Evolutionary conservation across 1,140 invertebrate species (phyloP), one percentile per base, ranked within the genome.

Genomic region (Orius insidiosus): DNA sequence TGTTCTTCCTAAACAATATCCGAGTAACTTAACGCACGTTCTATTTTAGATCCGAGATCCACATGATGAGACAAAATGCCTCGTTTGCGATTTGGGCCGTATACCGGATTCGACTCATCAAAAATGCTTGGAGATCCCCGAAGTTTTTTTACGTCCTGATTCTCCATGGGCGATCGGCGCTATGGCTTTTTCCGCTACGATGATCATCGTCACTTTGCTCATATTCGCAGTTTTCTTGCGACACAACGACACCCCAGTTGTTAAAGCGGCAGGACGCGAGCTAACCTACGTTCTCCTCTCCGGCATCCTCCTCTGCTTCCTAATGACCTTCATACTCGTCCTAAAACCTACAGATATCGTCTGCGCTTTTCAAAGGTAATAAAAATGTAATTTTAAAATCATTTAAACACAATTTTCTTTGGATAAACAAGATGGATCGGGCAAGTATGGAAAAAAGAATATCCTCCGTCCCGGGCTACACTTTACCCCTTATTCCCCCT

Each of bases 161-260:
- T 78, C 81, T 56, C 76, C 80, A 18, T 88, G 85, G 77, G 88
- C 87, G 1, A 87, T 94, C 43, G 85, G 83, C 0, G 88, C 88
- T 1, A 89, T 84, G 80, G 70, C 75, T 9, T 77, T 83, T 56
- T 79, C 78, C 35, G 70, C 79, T 4, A 69, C 74, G 6, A 86
- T 86, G 16, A 83, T 86, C 41, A 68, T 85, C 48, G 84, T 79
- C 0, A 36, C 68, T 2, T 71, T 75, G 45, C 72, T 80, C 14
- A 43, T 43, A 3, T 43, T 43, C 24, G 69, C 60, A 2, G 66
- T 64, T 5, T 72, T 81, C 45, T 85, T 81, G 62, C 72, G 68
- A 44, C 74, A 85, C 61, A 79, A 83, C 56, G 73, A 84, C 51
- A 89, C 86, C 1, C 85, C 86, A 1, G 80, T 93, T 16, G 88